These are phyloP conservation scores for Yponomeuta evonymella DNA, from an alignment of 2,888 invertebrate genomes.

Conservation along the genomic window DNA sequence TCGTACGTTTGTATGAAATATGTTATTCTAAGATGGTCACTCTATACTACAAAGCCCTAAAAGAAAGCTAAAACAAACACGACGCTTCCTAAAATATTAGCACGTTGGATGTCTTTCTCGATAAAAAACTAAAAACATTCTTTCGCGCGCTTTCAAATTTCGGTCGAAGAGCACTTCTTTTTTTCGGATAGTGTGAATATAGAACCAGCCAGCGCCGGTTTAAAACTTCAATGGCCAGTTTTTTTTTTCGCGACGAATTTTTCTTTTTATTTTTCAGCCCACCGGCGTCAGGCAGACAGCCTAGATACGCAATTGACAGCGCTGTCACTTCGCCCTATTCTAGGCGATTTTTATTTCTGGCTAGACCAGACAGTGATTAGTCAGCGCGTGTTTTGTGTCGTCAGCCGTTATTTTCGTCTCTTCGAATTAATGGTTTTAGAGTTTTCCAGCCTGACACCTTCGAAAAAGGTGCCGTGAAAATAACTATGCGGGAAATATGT, in stretches of 20 bases:
- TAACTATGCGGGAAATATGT: not conserved
- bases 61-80: not conserved
- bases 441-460: not conserved
- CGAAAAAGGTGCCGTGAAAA: not conserved
- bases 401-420: slow-evolving; percentile 35
- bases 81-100: not conserved
- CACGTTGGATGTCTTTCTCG: not conserved
- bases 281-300: slow-evolving; percentile 21
- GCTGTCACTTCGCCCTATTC: slow-evolving; percentile 42
- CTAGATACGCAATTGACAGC: slow-evolving; percentile 45
- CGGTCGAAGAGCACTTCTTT: slow-evolving; percentile 22
- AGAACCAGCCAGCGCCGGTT: slow-evolving; percentile 27
- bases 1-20: not conserved
- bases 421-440: slow-evolving; percentile 18
- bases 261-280: slow-evolving; percentile 19
- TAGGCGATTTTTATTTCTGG: slow-evolving; percentile 36
- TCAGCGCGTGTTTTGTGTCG: slow-evolving; percentile 45
- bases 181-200: slow-evolving; percentile 45
- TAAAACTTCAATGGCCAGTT: slow-evolving; percentile 2
- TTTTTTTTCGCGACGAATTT: slow-evolving; percentile 2
- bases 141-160: slow-evolving; percentile 26
- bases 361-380: slow-evolving; percentile 50
- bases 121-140: not conserved
- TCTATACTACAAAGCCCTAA: not conserved
- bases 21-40: slow-evolving; percentile 3